Evolutionary conservation across 2,113 vertebrate genomes (phyloP).

Genomic region (Platycercus adscitus): DNA sequence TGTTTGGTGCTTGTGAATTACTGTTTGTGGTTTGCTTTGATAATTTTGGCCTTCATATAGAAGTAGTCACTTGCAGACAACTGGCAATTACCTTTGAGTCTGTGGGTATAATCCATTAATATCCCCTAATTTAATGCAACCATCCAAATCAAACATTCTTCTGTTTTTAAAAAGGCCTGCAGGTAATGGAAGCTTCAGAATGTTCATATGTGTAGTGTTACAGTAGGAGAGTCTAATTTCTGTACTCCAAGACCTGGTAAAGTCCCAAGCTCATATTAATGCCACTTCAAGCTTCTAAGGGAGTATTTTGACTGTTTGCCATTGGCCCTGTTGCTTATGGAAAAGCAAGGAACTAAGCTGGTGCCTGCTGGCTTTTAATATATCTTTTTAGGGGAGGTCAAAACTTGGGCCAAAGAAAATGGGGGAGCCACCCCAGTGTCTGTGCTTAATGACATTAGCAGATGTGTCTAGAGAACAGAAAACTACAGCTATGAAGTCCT

Average conservation of each 20-base stretch:
- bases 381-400: constrained; percentile 23
- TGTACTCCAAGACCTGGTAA: constrained; percentile 44
- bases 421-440: background rate
- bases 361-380: constrained; percentile 13
- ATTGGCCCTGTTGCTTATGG: constrained; percentile 21
- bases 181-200: constrained; percentile 58
- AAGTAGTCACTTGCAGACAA: constrained; percentile 47
- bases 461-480: background rate
- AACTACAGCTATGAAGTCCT: background rate
- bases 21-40: constrained; percentile 58
- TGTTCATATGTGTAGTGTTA: background rate
- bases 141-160: constrained; percentile 64
- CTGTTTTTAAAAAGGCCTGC: constrained; percentile 34
- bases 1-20: constrained; percentile 19
- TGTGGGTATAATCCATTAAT: constrained; percentile 47
- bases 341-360: constrained; percentile 19
- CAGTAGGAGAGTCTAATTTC: constrained; percentile 10
- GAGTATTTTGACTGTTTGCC: constrained; percentile 54
- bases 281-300: constrained; percentile 35
- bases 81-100: constrained; percentile 38
- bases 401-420: constrained; percentile 58
- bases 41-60: constrained; percentile 48
- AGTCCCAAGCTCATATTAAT: constrained; percentile 36
- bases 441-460: constrained; percentile 34
- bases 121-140: constrained; percentile 37